These are phyloP conservation scores for Excalfactoria chinensis DNA, from an alignment of 2,113 vertebrate species.

Conservation along the genomic window DNA sequence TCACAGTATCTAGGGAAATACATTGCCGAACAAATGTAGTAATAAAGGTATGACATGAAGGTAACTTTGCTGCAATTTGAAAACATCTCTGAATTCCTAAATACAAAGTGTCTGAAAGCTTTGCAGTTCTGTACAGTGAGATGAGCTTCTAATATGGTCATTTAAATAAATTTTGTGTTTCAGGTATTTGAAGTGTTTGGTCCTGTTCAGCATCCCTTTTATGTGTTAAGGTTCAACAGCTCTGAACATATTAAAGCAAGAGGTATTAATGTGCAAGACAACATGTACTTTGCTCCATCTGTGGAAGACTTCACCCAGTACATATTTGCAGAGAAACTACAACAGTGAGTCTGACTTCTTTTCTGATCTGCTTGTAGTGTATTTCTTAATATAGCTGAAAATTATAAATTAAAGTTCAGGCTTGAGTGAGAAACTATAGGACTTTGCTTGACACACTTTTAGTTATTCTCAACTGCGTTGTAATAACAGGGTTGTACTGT, in stretches of 20 bases:
- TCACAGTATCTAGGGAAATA: background rate
- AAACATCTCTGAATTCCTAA: background rate
- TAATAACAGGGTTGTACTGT: background rate
- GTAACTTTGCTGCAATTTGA: background rate
- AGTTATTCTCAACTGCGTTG: background rate
- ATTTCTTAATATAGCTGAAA: background rate
- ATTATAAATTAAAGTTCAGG: background rate
- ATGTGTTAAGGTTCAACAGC: slow-evolving; percentile 90
- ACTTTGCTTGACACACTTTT: background rate
- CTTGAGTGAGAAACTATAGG: background rate
- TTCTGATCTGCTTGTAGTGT: background rate
- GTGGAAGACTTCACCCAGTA: slow-evolving; percentile 91
- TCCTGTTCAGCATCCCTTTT: slow-evolving; percentile 91
- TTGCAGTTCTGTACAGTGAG: background rate
- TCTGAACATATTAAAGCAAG: slow-evolving; percentile 83
- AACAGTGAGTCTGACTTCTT: slow-evolving; percentile 75
- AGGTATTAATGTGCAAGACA: slow-evolving; percentile 82
- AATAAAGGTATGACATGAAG: background rate
- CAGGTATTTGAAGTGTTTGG: slow-evolving; percentile 97
- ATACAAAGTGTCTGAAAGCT: background rate
- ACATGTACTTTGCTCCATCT: slow-evolving; percentile 88
- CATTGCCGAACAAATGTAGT: fast-evolving
- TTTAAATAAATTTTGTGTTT: slow-evolving; percentile 33
- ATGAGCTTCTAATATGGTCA: background rate
- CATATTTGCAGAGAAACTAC: slow-evolving; percentile 88